Base-by-base conservation (phyloP, 1,140 invertebrate genomes). In the Eciton burchellii region DNA sequence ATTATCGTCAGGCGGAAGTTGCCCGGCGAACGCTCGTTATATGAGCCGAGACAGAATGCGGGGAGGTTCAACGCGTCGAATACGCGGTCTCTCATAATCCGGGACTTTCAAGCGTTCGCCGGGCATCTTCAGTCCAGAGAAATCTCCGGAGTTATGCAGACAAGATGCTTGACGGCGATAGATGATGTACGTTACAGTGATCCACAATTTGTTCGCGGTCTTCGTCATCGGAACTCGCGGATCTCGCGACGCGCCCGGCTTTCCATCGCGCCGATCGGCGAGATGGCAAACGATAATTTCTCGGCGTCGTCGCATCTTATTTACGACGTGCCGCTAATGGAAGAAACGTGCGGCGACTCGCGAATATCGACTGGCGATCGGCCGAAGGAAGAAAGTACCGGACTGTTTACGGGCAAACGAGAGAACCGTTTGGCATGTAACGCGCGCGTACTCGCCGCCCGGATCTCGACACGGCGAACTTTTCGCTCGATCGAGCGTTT, bases 321-420 rank as follows among this genome's bases (percentile, higher is more conserved):
- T 91, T 91, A 91, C 89, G 73, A 84, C 81, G 82, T 85, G 87
- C 72, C 86, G 74, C 81, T 91, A 92, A 91, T 91, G 89, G 89
- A 90, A 89, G 86, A 88, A 91, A 89, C 90, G 90, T 91, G 90
- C 87, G 88, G 85, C 85, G 89, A 89, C 86, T 90, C 59, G 82
- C 81, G 84, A 89, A 91, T 90, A 90, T 89, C 88, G 84, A 65
- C 66, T 35, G 6, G 24, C 84, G 89, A 91, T 92, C 79, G 88
- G 19, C 19, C 52, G 54, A 72, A 83, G 54, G 62, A 73, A 79
- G 60, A 87, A 86, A 84, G 82, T 77, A 72, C 65, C 14, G 35
- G 35, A 21, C 47, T 70, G 29, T 70, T 71, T 54, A 41, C 66
- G 62, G 54, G 3, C 16, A 82, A 56, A 82, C 81, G 66, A 81